Percentiles rank a stretch among this genome's conserved stretches.
phyloP scores from a whole-genome alignment of 2,113 vertebrate species.

The Poicephalus meyeri region DNA sequence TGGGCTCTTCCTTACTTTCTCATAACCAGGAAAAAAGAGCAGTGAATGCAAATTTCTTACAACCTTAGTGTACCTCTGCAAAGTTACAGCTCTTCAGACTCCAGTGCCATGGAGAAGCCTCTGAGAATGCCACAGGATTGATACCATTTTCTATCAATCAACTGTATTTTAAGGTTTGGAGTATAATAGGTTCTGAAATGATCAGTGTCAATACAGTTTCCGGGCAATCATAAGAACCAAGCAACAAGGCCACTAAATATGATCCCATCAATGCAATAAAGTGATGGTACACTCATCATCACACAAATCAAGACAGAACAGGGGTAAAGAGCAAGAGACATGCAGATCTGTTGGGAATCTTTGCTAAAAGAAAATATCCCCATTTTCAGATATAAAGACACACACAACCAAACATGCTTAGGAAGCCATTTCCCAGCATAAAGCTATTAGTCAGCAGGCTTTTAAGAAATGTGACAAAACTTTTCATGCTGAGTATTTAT shows the following conservation, averaged over 20 bases:
- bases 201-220: conserved; percentile 56
- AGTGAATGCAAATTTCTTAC: conserved; percentile 42
- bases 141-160: conserved; percentile 2
- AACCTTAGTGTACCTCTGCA: conserved; percentile 45
- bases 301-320: conserved; percentile 31
- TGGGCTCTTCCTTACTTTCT: conserved; percentile 35
- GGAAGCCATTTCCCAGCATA: conserved; percentile 73
- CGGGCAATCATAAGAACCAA: conserved; percentile 30
- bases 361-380: conserved; percentile 28
- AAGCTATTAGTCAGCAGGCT: conserved; percentile 57
- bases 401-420: conserved; percentile 51
- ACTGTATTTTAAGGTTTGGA: conserved; percentile 21
- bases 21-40: conserved; percentile 30
- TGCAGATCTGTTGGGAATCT: conserved; percentile 9
- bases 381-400: conserved; percentile 52
- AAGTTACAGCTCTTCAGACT: neutral
- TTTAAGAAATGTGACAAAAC: conserved; percentile 66
- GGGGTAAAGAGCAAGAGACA: neutral
- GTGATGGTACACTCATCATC: neutral
- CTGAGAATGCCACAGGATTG: neutral
- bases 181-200: conserved; percentile 46
- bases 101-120: conserved; percentile 13
- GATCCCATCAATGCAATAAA: conserved; percentile 58
- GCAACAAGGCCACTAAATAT: conserved; percentile 44
- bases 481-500: conserved; percentile 71